Evolutionary conservation across 2,888 invertebrate genomes (phyloP).

Genomic region (Anoplius nigerrimus): DNA sequence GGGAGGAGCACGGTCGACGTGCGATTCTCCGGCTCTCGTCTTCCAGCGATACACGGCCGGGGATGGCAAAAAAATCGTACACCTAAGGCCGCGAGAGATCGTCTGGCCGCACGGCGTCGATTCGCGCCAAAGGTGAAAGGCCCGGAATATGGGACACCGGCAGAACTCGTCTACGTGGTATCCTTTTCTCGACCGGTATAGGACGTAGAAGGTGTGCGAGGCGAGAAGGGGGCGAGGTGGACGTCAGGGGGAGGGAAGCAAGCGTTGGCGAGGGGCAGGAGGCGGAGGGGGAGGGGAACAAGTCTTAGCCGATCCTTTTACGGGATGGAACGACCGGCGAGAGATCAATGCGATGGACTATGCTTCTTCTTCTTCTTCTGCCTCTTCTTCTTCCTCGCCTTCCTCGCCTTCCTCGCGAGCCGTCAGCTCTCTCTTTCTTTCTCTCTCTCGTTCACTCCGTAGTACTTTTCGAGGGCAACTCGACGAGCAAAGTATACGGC

Average conservation of each 20-base stretch:
- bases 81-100: constrained; percentile 28
- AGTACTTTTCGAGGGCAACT: not conserved
- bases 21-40: not conserved
- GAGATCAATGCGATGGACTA: constrained; percentile 46
- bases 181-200: constrained; percentile 40
- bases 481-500: not conserved
- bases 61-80: constrained; percentile 26
- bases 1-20: too few relatives aligned
- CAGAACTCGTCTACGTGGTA: constrained; percentile 68
- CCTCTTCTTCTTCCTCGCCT: constrained; percentile 12
- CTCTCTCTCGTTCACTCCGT: not conserved
- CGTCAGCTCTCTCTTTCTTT: too few relatives aligned
- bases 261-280: constrained; percentile 29
- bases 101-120: constrained; percentile 27
- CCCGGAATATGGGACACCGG: constrained; percentile 70
- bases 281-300: constrained; percentile 23
- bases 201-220: constrained; percentile 4
- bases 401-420: constrained; percentile 21
- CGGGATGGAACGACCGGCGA: constrained; percentile 55
- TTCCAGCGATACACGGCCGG: not conserved
- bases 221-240: not conserved
- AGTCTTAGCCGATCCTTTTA: constrained; percentile 66
- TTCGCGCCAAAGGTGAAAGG: constrained; percentile 70
- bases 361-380: constrained; percentile 10
- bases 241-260: not conserved